Percentiles rank a stretch among this genome's conserved stretches.
Conservation (phyloP, 1,140 invertebrate genomes). For the Hyposmocoma kahamanoa region DNA sequence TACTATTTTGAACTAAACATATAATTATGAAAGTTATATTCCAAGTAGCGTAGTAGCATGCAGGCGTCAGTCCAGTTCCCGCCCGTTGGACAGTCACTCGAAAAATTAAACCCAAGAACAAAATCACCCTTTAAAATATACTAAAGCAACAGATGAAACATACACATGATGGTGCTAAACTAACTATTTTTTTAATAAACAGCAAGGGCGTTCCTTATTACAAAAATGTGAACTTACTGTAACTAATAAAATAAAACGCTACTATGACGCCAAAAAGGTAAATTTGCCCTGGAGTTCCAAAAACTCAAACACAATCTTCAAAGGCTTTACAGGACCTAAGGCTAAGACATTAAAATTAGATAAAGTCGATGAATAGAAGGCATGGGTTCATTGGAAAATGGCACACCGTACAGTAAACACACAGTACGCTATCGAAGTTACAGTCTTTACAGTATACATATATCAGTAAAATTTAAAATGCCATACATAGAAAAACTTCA, state of each 20-base stretch:
- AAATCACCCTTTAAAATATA: conserved; percentile 14
- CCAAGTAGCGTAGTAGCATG: conserved; percentile 25
- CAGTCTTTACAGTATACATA: conserved; percentile 48
- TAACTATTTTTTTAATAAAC: too few relatives aligned
- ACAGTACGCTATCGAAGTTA: conserved; percentile 25
- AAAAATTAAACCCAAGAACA: conserved; percentile 26
- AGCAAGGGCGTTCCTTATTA: too few relatives aligned
- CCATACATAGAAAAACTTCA: conserved; percentile 26
- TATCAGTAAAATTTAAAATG: conserved; percentile 33
- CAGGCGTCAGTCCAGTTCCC: conserved; percentile 28
- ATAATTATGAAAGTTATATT: too few relatives aligned
- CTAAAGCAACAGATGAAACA: too few relatives aligned
- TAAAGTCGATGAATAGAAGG: conserved; percentile 15
- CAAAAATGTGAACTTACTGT: too few relatives aligned
- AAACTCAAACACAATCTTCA: conserved; percentile 28
- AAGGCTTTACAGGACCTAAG: conserved; percentile 23
- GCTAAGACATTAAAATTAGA: conserved; percentile 18
- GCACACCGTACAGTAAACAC: conserved; percentile 16
- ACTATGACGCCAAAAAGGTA: too few relatives aligned
- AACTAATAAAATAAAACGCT: too few relatives aligned
- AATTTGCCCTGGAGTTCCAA: conserved; percentile 22
- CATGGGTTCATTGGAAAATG: conserved; percentile 24
- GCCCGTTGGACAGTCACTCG: conserved; percentile 29
- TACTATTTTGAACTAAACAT: too few relatives aligned
- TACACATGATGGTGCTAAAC: too few relatives aligned